phyloP scores from a whole-genome alignment of 1,140 invertebrate species.

The Vanessa tameamea region DNA sequence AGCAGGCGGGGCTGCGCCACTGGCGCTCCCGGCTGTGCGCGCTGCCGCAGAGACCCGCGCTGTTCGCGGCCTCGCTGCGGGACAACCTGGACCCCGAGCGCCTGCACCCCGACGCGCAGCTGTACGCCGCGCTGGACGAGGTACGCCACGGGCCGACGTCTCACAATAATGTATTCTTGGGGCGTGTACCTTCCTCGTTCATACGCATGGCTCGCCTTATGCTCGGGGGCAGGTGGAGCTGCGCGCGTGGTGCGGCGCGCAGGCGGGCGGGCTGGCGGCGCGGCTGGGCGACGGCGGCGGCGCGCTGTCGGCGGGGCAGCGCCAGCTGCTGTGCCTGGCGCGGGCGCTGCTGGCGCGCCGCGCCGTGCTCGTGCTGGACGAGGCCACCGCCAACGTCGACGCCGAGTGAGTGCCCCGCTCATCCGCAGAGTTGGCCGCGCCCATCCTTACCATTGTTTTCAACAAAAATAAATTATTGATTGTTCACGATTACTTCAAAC shows the following conservation, averaged over 20 bases:
- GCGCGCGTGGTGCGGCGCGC: constrained; percentile 74
- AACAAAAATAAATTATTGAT: no score
- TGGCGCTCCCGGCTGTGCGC: constrained; percentile 84
- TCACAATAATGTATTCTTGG: no score
- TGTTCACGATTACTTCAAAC: no score
- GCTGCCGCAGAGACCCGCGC: constrained; percentile 87
- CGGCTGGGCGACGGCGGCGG: constrained; percentile 86
- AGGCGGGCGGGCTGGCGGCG: constrained; percentile 80
- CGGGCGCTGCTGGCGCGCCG: constrained; percentile 87
- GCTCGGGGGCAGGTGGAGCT: constrained; percentile 84
- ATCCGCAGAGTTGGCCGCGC: background rate
- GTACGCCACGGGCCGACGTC: constrained; percentile 40
- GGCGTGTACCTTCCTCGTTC: no score
- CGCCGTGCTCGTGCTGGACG: constrained; percentile 90
- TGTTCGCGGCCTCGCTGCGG: constrained; percentile 85
- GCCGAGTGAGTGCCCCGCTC: constrained; percentile 82
- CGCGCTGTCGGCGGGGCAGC: constrained; percentile 89
- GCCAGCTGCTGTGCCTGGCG: constrained; percentile 89
- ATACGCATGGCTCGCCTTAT: no score
- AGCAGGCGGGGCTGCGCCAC: constrained; percentile 81
- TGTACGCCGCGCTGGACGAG: constrained; percentile 89
- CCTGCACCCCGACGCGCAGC: constrained; percentile 80
- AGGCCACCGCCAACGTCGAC: constrained; percentile 94
- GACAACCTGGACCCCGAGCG: constrained; percentile 87
- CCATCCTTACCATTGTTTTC: background rate